Percentiles rank a stretch among this genome's conserved stretches.
Conservation (phyloP, 2,113 vertebrate species). For the Nothocercus nigrocapillus region DNA sequence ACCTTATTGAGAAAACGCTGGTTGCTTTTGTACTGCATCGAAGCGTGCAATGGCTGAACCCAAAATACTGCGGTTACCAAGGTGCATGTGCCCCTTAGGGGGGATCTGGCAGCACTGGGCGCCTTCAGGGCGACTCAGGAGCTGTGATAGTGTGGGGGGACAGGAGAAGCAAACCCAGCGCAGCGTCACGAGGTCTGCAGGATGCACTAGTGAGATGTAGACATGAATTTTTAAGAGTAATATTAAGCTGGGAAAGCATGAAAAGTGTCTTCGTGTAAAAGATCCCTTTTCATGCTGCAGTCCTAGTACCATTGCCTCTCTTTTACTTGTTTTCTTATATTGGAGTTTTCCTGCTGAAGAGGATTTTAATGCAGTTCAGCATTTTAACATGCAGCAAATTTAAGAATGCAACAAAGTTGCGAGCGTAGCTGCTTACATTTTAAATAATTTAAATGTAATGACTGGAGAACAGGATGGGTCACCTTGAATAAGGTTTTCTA, state of each 20-base stretch:
- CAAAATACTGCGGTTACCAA: neutral
- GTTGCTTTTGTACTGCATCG: rapidly evolving
- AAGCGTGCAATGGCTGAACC: neutral
- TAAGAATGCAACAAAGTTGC: neutral
- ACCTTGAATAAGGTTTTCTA: neutral
- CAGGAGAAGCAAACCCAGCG: rapidly evolving
- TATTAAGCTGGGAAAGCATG: neutral
- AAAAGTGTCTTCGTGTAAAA: neutral
- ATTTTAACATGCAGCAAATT: neutral
- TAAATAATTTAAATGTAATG: neutral
- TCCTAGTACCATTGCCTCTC: neutral
- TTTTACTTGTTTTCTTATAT: neutral
- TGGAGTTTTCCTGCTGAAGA: neutral
- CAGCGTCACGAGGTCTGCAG: neutral
- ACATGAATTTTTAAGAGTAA: neutral
- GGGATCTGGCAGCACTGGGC: neutral
- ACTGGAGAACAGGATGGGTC: neutral
- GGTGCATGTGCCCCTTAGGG: neutral
- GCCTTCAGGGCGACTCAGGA: neutral
- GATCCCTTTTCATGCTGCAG: neutral
- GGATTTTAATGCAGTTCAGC: neutral
- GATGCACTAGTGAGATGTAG: neutral
- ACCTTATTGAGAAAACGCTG: neutral
- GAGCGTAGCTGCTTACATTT: neutral
- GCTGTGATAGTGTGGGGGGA: neutral